These are phyloP conservation scores for Campylomormyrus tamandua DNA, from an alignment of 2,113 vertebrate genomes.

Conservation along the genomic window DNA sequence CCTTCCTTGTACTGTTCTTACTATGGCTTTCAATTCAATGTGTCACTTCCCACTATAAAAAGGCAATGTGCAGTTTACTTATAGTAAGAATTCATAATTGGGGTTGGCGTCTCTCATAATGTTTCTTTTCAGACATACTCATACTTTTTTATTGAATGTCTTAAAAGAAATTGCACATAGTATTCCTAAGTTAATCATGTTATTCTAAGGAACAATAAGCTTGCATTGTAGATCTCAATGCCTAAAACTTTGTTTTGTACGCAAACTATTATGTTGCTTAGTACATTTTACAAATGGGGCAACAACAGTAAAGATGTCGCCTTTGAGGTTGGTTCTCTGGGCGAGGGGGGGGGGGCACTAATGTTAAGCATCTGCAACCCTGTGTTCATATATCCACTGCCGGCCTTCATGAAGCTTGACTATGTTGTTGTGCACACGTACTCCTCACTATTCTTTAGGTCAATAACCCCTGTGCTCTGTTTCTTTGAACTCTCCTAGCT, in stretches of 20 bases:
- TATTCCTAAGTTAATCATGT: background rate
- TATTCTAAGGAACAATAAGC: background rate
- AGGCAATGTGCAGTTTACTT: slow-evolving; percentile 11
- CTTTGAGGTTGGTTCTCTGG: background rate
- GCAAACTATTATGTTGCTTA: background rate
- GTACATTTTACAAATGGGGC: background rate
- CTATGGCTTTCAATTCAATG: slow-evolving; percentile 8
- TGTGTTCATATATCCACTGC: background rate
- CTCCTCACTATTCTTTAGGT: background rate
- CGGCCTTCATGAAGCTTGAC: background rate
- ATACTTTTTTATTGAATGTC: slow-evolving; percentile 4
- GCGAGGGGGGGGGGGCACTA: background rate
- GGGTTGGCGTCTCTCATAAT: slow-evolving; percentile 3
- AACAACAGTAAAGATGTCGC: background rate
- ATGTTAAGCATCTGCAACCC: background rate
- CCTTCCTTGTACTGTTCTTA: background rate
- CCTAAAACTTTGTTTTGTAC: background rate
- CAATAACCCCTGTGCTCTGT: background rate
- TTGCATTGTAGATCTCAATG: background rate
- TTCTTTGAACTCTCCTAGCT: background rate
- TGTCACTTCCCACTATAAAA: slow-evolving; percentile 23
- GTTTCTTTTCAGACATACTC: slow-evolving; percentile 12
- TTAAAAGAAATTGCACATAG: background rate
- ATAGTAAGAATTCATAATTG: slow-evolving; percentile 16
- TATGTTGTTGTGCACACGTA: background rate